phyloP scores from a whole-genome alignment of 2,113 vertebrate genomes.

The Paedocypris sp. region DNA sequence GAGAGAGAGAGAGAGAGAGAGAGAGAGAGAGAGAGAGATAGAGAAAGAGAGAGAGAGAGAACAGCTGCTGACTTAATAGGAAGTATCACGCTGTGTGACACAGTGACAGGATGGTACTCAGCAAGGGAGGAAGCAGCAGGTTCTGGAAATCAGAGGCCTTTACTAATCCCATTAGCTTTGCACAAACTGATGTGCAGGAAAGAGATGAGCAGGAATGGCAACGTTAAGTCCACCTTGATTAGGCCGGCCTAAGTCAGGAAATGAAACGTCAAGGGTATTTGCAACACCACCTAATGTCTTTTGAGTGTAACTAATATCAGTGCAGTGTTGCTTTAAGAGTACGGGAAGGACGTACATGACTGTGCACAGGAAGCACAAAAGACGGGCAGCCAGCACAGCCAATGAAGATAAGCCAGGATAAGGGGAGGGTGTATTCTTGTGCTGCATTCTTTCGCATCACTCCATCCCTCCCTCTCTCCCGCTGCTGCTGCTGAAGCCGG shows the following conservation, averaged over 20 bases:
- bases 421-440: slow-evolving; percentile 26
- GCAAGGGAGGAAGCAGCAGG: background rate
- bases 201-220: background rate
- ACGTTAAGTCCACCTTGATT: background rate
- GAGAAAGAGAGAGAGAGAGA: background rate
- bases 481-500: slow-evolving; percentile 9
- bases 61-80: background rate
- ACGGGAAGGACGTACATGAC: background rate
- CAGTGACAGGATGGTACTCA: background rate
- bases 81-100: slow-evolving; percentile 4
- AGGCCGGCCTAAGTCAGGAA: slow-evolving; percentile 3
- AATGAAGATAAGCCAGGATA: slow-evolving; percentile 7
- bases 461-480: background rate
- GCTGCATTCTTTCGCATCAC: slow-evolving; percentile 8
- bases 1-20: too few species aligned
- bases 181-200: background rate
- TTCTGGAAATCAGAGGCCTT: slow-evolving; percentile 13
- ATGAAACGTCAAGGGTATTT: slow-evolving; percentile 4
- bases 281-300: background rate
- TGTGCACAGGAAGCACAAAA: background rate
- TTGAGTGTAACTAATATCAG: background rate
- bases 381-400: background rate
- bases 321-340: background rate
- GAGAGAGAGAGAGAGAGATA: too few species aligned
- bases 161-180: slow-evolving; percentile 14